Evolutionary conservation across 2,113 vertebrate species (phyloP).

Genomic region (Zosterops japonicus): DNA sequence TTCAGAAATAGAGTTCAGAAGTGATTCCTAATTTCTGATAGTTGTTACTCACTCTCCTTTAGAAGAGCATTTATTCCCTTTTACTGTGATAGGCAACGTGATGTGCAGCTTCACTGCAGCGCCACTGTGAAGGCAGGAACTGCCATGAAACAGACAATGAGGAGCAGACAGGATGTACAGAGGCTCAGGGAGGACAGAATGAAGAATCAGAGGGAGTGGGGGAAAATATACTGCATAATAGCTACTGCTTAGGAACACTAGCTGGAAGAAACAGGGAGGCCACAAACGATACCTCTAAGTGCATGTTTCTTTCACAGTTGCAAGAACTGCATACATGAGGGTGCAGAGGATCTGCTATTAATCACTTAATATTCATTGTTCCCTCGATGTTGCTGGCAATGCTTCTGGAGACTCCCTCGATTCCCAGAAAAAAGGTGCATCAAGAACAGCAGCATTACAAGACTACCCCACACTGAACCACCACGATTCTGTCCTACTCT

Average conservation of each 20-base stretch:
- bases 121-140: not conserved
- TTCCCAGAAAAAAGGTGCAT: not conserved
- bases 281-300: slow-evolving; percentile 32
- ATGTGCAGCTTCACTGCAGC: not conserved
- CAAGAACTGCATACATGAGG: slow-evolving; percentile 23
- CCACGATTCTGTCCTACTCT: not conserved
- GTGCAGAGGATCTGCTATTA: slow-evolving; percentile 51
- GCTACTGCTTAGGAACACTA: slow-evolving; percentile 36
- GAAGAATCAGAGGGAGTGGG: slow-evolving; percentile 20
- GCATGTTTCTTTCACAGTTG: slow-evolving; percentile 40
- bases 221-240: slow-evolving; percentile 15
- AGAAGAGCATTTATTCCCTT: not conserved
- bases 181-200: not conserved
- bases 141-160: not conserved
- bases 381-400: not conserved
- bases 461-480: not conserved
- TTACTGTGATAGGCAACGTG: not conserved
- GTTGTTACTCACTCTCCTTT: not conserved
- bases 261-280: slow-evolving; percentile 28
- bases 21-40: not conserved
- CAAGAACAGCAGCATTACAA: not conserved
- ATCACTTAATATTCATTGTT: slow-evolving; percentile 58
- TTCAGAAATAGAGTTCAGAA: not conserved
- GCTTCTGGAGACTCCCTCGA: not conserved
- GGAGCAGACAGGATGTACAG: not conserved